phyloP scores from a whole-genome alignment of 2,888 invertebrate species.

The Trissoscelio sp. region DNA sequence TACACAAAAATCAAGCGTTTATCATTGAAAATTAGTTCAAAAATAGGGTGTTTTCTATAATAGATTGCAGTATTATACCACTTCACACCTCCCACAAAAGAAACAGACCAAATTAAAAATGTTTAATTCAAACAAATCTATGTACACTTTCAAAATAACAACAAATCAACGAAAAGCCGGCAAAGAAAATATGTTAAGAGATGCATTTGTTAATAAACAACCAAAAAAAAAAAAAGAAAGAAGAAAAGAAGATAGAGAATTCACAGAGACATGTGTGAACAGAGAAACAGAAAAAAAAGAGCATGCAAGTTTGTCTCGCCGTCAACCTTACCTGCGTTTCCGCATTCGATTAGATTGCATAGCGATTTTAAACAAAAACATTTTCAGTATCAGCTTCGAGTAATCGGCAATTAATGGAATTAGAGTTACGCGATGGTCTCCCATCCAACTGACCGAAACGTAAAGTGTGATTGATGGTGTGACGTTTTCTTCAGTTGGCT shows the following conservation, averaged over 20 bases:
- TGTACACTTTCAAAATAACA: background rate
- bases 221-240: too few species aligned
- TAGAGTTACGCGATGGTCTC: background rate
- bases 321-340: conserved; percentile 69
- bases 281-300: background rate
- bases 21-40: background rate
- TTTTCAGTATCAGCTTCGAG: conserved; percentile 79
- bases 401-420: conserved; percentile 2
- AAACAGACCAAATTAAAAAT: conserved; percentile 5
- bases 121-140: background rate
- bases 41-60: background rate
- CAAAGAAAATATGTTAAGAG: too few species aligned
- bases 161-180: background rate
- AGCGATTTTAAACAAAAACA: conserved; percentile 70
- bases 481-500: conserved; percentile 1
- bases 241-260: background rate
- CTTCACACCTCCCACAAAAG: conserved; percentile 65
- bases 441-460: background rate
- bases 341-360: conserved; percentile 19
- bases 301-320: conserved; percentile 16
- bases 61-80: conserved; percentile 38
- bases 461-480: background rate
- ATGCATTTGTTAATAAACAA: background rate
- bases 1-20: background rate
- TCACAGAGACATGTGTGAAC: background rate